Evolutionary conservation across 2,113 vertebrate genomes (phyloP), one percentile per base, ranked within the genome.

Genomic region (Epinephelus cyanopodus): DNA sequence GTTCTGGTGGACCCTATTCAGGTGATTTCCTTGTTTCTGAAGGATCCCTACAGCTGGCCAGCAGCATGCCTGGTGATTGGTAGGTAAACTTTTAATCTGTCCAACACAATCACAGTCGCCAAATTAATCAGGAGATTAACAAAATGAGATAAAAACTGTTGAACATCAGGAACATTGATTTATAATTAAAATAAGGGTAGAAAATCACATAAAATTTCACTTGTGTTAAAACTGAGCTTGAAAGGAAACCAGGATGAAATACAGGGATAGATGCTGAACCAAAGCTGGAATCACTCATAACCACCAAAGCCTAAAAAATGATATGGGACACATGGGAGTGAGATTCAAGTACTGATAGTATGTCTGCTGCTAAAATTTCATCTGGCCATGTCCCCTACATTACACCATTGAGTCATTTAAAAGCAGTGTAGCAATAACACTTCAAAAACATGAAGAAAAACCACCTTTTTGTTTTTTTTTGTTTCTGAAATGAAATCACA

Each of bases 1-100:
- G 90, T 98, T 71, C 84, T 98, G 76, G 97, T 98, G 83, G 97
- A 98, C 66, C 97, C 97, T 4, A 96, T 98, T 92, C 96, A 97
- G 90, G 96, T 98, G 84, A 81, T 97, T 65, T 97, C 97, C 37
- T 91, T 98, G 81, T 98, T 98, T 84, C 83, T 97, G 84, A 96
- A 96, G 73, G 94, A 98, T 84, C 97, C 97, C 23, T 97, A 98
- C 75, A 97, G 95, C 87, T 98, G 97, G 97, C 97, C 97, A 3
- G 96, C 97, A 39, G 92, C 90, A 27, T 98, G 97, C 91, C 91
- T 98, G 48, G 50, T 97, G 17, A 95, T 98, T 45, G 96, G 97
- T 98, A 94, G 89, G 97, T 93, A 74, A 58, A 82, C 6, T 8
- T 50, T 58, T 60, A 23, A 12, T 67, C 18, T 19, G 14, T 47